These are phyloP conservation scores for Caenorhabditis briggsae DNA, from an alignment of 1,140 invertebrate species.

Conservation along the genomic window DNA sequence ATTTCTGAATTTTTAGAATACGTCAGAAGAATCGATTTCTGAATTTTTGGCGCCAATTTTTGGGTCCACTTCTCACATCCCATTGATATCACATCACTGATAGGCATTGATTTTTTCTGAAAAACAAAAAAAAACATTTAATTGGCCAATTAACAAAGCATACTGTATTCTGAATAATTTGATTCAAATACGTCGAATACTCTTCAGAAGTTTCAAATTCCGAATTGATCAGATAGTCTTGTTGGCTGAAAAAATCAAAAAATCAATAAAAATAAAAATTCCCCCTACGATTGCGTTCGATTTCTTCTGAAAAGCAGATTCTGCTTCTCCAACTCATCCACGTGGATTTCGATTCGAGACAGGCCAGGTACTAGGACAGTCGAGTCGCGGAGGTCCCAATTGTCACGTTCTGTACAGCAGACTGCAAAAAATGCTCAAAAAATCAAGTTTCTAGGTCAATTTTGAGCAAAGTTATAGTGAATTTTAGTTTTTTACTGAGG, in stretches of 20 bases:
- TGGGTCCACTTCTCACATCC: background rate
- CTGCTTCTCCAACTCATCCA: constrained; percentile 35
- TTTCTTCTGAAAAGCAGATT: background rate
- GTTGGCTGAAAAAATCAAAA: background rate
- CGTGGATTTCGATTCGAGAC: background rate
- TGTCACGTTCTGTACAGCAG: constrained; percentile 34
- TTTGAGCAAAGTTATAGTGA: too few relatives aligned
- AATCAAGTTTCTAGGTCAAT: too few relatives aligned
- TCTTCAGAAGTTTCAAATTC: constrained; percentile 40
- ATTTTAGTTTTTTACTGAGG: too few relatives aligned
- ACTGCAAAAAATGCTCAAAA: constrained; percentile 4
- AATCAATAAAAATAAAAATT: background rate
- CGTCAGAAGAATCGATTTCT: background rate
- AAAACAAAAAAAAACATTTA: background rate
- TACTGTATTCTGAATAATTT: constrained; percentile 23
- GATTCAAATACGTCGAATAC: constrained; percentile 32
- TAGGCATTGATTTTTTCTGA: constrained; percentile 25
- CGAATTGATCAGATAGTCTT: constrained; percentile 31
- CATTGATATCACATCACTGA: background rate
- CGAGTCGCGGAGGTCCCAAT: constrained; percentile 41
- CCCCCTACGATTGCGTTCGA: background rate
- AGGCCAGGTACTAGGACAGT: background rate
- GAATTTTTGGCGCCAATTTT: background rate
- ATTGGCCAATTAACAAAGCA: background rate
- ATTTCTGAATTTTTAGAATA: constrained; percentile 6